These are phyloP conservation scores for Petrocephalus microphthalmus DNA, from an alignment of 2,113 vertebrate genomes.

Conservation along the genomic window DNA sequence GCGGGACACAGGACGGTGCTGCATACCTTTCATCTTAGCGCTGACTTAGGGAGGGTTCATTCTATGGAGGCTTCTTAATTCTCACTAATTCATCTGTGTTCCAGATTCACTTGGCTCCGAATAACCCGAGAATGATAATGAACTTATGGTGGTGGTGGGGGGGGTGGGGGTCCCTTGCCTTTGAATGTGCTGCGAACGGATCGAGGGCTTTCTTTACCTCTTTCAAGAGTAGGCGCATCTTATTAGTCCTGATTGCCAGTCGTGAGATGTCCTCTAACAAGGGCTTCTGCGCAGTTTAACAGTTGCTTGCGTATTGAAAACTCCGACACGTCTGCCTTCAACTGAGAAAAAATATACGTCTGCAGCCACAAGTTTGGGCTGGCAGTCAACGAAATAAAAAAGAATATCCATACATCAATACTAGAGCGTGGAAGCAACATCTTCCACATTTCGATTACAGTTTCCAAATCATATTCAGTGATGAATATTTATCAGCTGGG, in stretches of 20 bases:
- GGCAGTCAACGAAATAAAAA: slow-evolving; percentile 28
- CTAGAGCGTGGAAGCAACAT: slow-evolving; percentile 38
- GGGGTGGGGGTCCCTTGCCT: slow-evolving; percentile 83
- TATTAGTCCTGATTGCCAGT: slow-evolving; percentile 84
- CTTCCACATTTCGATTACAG: slow-evolving; percentile 43
- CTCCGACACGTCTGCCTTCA: slow-evolving; percentile 14
- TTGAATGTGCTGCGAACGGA: slow-evolving; percentile 95
- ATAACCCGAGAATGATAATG: slow-evolving; percentile 99
- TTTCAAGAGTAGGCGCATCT: slow-evolving; percentile 80
- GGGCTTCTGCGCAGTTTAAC: slow-evolving; percentile 65
- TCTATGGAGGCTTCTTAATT: slow-evolving; percentile 96
- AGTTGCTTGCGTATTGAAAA: slow-evolving; percentile 50
- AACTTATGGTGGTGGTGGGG: slow-evolving; percentile 75
- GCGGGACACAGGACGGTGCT: slow-evolving; percentile 75
- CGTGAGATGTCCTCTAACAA: slow-evolving; percentile 70
- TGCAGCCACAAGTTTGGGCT: slow-evolving; percentile 11
- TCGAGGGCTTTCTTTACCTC: slow-evolving; percentile 87
- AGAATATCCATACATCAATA: slow-evolving; percentile 38
- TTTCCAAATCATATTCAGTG: slow-evolving; percentile 56
- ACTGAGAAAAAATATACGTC: neutral
- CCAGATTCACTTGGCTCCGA: slow-evolving; percentile 91
- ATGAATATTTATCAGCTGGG: slow-evolving; percentile 62
- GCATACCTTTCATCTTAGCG: slow-evolving; percentile 92
- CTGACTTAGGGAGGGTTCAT: slow-evolving; percentile 96
- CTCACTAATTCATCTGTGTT: slow-evolving; percentile 99